Evolutionary conservation across 2,113 vertebrate genomes (phyloP), one percentile per base, ranked within the genome.

Genomic region (Notothenia coriiceps): DNA sequence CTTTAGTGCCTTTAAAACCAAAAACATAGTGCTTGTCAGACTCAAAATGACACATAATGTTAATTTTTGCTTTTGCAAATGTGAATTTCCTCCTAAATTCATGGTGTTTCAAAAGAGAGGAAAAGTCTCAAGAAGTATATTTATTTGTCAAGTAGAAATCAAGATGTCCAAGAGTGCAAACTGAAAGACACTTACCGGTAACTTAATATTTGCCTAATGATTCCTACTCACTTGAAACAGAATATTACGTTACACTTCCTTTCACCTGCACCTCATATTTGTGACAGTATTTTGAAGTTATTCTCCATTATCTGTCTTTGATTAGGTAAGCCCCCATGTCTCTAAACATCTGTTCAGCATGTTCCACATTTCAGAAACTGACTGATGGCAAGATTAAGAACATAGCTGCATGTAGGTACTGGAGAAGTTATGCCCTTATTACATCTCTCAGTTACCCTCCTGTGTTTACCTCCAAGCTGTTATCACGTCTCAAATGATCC

Each of bases 311-410:
- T 67, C 60, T 66, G 4, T 75, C 50, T 50, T 52, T 54, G 2
- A 3, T 49, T 18, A 62, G 12, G 29, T 66, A 64, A 74, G 4
- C 9, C 54, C 20, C 40, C 4, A n/a, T 43, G 8, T 65, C 40
- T 61, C 13, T n/a, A 67, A 81, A 81, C 83, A 88, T 80, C 61
- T 91, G 85, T 56, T 67, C 64, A 79, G 47, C 44, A 62, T 78
- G 76, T 65, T 47, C 4, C n/a, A 11, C n/a, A 7, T 49, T 63
- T 20, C 4, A 69, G 56, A 51, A 62, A 52, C 9, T 44, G 2
- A 44, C 6, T 17, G 18, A 74, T 85, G 44, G 62, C 20, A 77
- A 57, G 1, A 61, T 10, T 55, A 17, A 49, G 29, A 57, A 73
- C 66, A 76, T 60, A 25, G 18, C 8, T 57, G 15, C 5, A 56